Evolutionary conservation across 2,888 invertebrate genomes (phyloP).

Genomic region (Plemyria rubiginata): DNA sequence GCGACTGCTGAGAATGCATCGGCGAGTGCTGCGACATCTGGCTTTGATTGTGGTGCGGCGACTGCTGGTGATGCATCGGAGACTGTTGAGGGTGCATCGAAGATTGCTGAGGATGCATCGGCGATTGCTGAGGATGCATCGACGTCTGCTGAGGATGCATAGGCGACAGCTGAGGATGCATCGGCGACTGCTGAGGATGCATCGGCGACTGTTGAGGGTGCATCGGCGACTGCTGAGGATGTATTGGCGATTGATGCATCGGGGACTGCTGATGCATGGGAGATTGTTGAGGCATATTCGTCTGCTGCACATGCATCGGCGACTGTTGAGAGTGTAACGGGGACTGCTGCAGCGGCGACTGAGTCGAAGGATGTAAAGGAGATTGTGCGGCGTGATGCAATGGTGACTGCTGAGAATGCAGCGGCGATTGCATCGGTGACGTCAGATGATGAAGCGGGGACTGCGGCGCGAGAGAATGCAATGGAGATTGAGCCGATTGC

Average conservation of each 20-base stretch:
- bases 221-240: slow-evolving; percentile 41
- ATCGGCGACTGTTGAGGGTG: slow-evolving; percentile 58
- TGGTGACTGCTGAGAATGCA: slow-evolving; percentile 65
- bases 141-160: slow-evolving; percentile 49
- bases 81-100: slow-evolving; percentile 59
- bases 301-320: slow-evolving; percentile 74
- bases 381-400: slow-evolving; percentile 57
- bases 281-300: slow-evolving; percentile 68
- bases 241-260: slow-evolving; percentile 63
- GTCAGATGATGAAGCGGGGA: slow-evolving; percentile 50
- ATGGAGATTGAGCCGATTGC: slow-evolving; percentile 68
- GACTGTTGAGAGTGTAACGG: slow-evolving; percentile 68
- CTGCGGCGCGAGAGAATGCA: slow-evolving; percentile 46
- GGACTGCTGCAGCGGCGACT: slow-evolving; percentile 65
- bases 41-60: slow-evolving; percentile 57
- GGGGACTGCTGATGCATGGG: slow-evolving; percentile 75
- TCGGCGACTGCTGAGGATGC: slow-evolving; percentile 45
- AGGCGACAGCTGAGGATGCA: slow-evolving; percentile 55
- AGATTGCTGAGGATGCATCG: slow-evolving; percentile 57
- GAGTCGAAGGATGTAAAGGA: slow-evolving; percentile 58
- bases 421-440: slow-evolving; percentile 65
- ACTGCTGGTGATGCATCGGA: slow-evolving; percentile 66
- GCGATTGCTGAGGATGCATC: slow-evolving; percentile 59
- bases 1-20: slow-evolving; percentile 64
- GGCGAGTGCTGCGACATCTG: slow-evolving; percentile 56